These are phyloP conservation scores for Ichneumon xanthorius DNA, from an alignment of 2,888 invertebrate genomes.

Conservation along the genomic window DNA sequence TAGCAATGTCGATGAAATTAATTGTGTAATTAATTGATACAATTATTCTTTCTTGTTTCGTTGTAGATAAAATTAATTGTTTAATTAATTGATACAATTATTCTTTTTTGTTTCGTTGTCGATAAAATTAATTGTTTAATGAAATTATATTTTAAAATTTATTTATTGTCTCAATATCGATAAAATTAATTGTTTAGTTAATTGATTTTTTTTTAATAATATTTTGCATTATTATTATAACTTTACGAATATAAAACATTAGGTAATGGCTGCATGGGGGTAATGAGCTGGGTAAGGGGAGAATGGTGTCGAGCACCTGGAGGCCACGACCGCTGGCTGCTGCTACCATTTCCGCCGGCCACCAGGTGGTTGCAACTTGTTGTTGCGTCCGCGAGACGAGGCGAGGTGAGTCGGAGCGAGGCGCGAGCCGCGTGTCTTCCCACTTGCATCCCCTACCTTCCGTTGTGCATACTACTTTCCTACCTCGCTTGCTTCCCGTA, in stretches of 20 bases:
- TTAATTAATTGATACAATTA: no score
- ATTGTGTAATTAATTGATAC: no score
- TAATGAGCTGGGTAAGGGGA: slow-evolving; percentile 70
- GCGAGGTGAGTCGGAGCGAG: slow-evolving; percentile 51
- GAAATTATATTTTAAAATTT: no score
- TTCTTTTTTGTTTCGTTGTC: no score
- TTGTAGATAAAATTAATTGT: no score
- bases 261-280: slow-evolving; percentile 41
- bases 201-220: no score
- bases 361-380: slow-evolving; percentile 83
- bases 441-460: slow-evolving; percentile 52
- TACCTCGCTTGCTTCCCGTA: slow-evolving; percentile 12
- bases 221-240: background rate
- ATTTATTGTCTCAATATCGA: no score
- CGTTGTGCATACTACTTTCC: background rate
- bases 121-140: no score
- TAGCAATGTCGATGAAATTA: no score
- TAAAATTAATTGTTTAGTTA: no score
- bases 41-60: no score
- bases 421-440: slow-evolving; percentile 70
- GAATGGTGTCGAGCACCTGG: slow-evolving; percentile 79
- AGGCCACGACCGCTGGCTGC: slow-evolving; percentile 76
- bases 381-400: slow-evolving; percentile 74
- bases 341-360: slow-evolving; percentile 72
- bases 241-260: slow-evolving; percentile 11